Percentiles rank a stretch among this genome's conserved stretches.
Evolutionary conservation across 2,888 invertebrate species (phyloP).

Genomic region (Chesias legatella): DNA sequence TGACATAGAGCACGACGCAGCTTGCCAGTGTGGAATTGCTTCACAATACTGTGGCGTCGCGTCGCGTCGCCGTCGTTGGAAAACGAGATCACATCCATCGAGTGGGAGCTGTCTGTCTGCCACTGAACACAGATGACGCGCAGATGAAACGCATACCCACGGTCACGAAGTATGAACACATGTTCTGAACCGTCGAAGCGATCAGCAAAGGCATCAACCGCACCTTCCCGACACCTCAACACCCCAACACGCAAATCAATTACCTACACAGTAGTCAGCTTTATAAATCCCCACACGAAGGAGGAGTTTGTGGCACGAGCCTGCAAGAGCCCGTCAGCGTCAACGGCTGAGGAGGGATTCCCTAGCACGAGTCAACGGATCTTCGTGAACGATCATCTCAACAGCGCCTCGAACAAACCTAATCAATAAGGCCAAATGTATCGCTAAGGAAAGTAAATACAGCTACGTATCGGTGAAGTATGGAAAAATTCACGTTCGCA

Average conservation of each 20-base stretch:
- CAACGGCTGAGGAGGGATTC: slow-evolving; percentile 9
- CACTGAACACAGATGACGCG: too few species aligned
- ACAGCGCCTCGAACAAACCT: slow-evolving; percentile 7
- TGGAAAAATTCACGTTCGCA: slow-evolving; percentile 16
- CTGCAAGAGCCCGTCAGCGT: slow-evolving; percentile 1
- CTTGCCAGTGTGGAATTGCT: too few species aligned
- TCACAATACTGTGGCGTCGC: too few species aligned
- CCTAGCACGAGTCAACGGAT: background rate
- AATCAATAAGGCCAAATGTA: slow-evolving; percentile 2
- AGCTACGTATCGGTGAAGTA: slow-evolving; percentile 15
- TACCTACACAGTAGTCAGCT: slow-evolving; percentile 4
- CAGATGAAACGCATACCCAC: slow-evolving; percentile 1
- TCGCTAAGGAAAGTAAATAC: slow-evolving; percentile 8
- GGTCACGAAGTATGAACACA: background rate
- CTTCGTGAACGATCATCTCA: slow-evolving; percentile 6
- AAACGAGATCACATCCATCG: too few species aligned
- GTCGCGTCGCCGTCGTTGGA: too few species aligned
- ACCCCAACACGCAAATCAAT: slow-evolving; percentile 3
- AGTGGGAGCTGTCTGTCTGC: too few species aligned
- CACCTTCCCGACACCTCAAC: too few species aligned
- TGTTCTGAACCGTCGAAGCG: background rate
- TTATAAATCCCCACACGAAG: slow-evolving; percentile 6
- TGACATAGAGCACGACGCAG: too few species aligned
- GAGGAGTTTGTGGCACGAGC: slow-evolving; percentile 14
- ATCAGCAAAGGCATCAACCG: background rate